These are phyloP conservation scores for Steinernema feltiae DNA, from an alignment of 1,140 invertebrate species.

Conservation along the genomic window DNA sequence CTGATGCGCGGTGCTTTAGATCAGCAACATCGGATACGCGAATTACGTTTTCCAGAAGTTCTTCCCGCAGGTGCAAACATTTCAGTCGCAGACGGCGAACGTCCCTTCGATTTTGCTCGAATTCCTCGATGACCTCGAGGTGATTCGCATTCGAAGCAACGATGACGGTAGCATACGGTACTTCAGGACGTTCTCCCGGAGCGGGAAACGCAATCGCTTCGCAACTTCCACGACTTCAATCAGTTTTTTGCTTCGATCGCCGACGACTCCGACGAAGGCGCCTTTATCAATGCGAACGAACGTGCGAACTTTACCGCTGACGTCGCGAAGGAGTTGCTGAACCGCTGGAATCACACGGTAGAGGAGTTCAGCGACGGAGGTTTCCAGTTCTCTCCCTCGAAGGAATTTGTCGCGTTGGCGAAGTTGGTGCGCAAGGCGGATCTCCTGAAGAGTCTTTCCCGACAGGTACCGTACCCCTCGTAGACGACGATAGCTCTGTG, in stretches of 20 bases:
- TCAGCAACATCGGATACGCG: constrained; percentile 2
- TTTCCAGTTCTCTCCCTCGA: background rate
- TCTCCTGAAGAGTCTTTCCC: background rate
- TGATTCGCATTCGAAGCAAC: background rate
- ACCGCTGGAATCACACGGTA: background rate
- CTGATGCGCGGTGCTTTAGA: too few relatives aligned
- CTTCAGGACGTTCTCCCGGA: background rate
- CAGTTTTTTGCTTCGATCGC: background rate
- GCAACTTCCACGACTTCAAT: background rate
- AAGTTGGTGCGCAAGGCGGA: background rate
- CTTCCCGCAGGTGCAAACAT: background rate
- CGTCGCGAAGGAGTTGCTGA: background rate
- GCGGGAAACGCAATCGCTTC: background rate
- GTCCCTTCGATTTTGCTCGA: background rate
- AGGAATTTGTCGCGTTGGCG: background rate
- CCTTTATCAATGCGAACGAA: background rate
- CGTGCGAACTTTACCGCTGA: background rate
- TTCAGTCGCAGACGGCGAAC: background rate
- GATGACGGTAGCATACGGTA: background rate
- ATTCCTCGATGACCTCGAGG: background rate
- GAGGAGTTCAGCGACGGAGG: constrained; percentile 11
- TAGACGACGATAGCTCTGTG: background rate
- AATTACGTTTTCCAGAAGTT: constrained; percentile 10
- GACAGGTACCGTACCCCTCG: background rate
- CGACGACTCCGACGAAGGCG: background rate